These are phyloP conservation scores for Ahaetulla prasina DNA, from an alignment of 2,113 vertebrate species.

Conservation along the genomic window DNA sequence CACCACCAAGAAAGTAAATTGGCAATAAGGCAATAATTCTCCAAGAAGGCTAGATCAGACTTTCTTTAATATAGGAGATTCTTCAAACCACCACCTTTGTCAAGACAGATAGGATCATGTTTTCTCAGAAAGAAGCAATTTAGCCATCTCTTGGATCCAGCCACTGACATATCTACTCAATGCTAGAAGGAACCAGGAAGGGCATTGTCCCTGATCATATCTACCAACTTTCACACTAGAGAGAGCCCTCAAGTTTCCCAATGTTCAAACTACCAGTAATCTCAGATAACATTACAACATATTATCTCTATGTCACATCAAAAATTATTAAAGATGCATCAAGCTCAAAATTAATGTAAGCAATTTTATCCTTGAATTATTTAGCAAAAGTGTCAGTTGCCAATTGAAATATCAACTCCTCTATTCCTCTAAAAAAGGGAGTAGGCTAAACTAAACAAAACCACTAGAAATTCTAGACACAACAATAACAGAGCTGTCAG, in stretches of 20 bases:
- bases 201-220: neutral
- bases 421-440: neutral
- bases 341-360: neutral
- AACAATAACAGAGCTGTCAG: neutral
- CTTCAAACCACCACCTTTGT: neutral
- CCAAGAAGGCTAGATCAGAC: neutral
- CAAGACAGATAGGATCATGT: neutral
- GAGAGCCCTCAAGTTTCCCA: neutral
- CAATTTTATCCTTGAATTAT: neutral
- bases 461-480: neutral
- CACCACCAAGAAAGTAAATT: neutral
- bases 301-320: neutral
- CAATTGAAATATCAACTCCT: neutral
- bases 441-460: neutral
- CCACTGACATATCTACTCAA: neutral
- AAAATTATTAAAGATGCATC: neutral
- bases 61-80: neutral
- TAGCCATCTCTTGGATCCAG: neutral
- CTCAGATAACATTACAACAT: neutral
- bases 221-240: neutral
- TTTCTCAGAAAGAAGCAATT: neutral
- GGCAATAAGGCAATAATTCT: neutral
- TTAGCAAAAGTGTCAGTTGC: neutral
- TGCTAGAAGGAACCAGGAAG: neutral
- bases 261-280: neutral